A percentile compares a stretch with the other conserved stretches of the same genome.
These are phyloP conservation scores for Linnaemya vulpina DNA, from an alignment of 2,888 invertebrate species.

Conservation along the genomic window DNA sequence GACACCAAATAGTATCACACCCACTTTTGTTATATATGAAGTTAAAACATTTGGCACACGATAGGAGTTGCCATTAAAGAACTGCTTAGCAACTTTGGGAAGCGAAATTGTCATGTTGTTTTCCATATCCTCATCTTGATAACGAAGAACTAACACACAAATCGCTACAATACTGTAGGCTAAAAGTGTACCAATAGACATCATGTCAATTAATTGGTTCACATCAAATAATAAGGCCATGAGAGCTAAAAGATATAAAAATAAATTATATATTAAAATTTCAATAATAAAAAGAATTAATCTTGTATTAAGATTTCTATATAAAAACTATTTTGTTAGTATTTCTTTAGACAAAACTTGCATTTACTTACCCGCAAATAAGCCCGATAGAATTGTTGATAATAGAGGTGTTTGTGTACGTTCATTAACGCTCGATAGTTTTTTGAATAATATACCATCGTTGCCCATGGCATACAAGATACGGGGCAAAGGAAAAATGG, in stretches of 20 bases:
- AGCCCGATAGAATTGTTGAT: conserved; percentile 90
- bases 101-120: conserved; percentile 78
- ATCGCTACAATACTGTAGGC: conserved; percentile 97
- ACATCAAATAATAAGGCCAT: conserved; percentile 96
- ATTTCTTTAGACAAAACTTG: background rate
- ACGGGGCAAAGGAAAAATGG: conserved; percentile 94
- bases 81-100: conserved; percentile 84
- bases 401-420: conserved; percentile 91
- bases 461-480: conserved; percentile 95
- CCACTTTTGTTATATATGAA: conserved; percentile 86
- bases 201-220: conserved; percentile 96
- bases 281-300: too few species aligned
- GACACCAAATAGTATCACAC: conserved; percentile 85
- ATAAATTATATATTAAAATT: background rate
- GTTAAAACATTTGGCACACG: conserved; percentile 87
- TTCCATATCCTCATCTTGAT: conserved; percentile 81
- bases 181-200: conserved; percentile 95
- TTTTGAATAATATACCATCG: conserved; percentile 92
- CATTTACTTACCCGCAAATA: conserved; percentile 86
- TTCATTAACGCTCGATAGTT: conserved; percentile 87
- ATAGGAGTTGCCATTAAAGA: conserved; percentile 88
- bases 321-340: too few species aligned
- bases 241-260: conserved; percentile 84
- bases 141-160: conserved; percentile 94
- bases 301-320: too few species aligned